phyloP scores from a whole-genome alignment of 2,888 invertebrate genomes.

The Mythimna lalbum region DNA sequence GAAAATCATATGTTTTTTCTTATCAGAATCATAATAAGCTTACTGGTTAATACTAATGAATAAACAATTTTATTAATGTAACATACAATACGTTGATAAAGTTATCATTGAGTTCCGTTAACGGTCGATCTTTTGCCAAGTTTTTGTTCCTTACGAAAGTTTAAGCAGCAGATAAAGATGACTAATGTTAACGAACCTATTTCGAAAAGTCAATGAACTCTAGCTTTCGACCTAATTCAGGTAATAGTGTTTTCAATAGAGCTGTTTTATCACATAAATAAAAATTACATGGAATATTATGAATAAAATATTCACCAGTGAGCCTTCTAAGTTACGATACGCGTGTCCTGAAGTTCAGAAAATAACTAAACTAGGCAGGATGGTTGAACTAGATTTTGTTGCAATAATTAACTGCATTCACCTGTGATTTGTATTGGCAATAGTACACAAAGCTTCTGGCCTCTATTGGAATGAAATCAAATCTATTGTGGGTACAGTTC shows the following conservation, averaged over 20 bases:
- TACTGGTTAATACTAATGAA: conserved; percentile 7
- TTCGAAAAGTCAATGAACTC: conserved; percentile 56
- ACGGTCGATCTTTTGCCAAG: conserved; percentile 5
- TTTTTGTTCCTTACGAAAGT: conserved; percentile 19
- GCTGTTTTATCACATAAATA: not conserved
- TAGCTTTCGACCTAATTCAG: conserved; percentile 43
- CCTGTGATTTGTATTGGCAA: conserved; percentile 69
- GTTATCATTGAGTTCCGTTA: conserved; percentile 1
- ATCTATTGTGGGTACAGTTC: conserved; percentile 70
- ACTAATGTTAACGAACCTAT: conserved; percentile 40
- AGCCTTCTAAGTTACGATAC: conserved; percentile 22
- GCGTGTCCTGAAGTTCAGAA: conserved; percentile 39
- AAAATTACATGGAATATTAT: not conserved
- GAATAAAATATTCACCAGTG: conserved; percentile 38
- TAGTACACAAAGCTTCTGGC: conserved; percentile 69
- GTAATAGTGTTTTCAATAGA: conserved; percentile 2
- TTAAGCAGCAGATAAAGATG: conserved; percentile 17
- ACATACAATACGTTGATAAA: conserved; percentile 4
- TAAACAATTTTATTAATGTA: conserved; percentile 6
- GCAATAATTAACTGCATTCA: conserved; percentile 78
- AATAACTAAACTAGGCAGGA: conserved; percentile 56
- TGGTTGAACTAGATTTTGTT: conserved; percentile 55
- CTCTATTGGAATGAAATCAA: conserved; percentile 74
- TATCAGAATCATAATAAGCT: conserved; percentile 18
- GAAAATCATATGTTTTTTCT: conserved; percentile 9